Percentiles rank a stretch among this genome's conserved stretches.
These are phyloP conservation scores for Magallana nippona DNA, from an alignment of 2,888 invertebrate species.

Conservation along the genomic window DNA sequence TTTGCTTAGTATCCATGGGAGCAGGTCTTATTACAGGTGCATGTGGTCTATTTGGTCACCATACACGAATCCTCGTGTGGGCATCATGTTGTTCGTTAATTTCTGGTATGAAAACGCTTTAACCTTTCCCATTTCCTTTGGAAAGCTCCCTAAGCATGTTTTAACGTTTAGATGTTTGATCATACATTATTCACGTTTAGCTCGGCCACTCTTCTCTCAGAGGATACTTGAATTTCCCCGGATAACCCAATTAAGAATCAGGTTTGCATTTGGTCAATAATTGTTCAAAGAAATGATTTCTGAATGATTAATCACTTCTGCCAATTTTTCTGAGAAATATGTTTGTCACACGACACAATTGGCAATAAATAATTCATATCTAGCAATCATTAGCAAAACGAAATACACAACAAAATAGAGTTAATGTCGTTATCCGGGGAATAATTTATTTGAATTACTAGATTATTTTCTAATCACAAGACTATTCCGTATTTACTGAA, in stretches of 20 bases:
- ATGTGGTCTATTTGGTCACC: conserved; percentile 54
- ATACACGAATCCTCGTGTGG: conserved; percentile 50
- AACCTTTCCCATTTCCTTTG: conserved; percentile 3
- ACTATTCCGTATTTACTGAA: no score
- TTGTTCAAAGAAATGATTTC: conserved; percentile 19
- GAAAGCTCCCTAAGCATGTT: conserved; percentile 10
- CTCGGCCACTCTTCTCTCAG: not conserved
- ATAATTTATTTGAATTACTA: not conserved
- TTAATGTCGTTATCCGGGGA: not conserved
- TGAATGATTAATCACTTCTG: conserved; percentile 27
- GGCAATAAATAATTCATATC: conserved; percentile 11
- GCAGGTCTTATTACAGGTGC: conserved; percentile 55
- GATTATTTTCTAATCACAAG: no score
- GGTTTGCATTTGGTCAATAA: conserved; percentile 25
- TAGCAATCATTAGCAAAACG: not conserved
- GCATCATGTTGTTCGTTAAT: conserved; percentile 59
- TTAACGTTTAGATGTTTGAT: conserved; percentile 4
- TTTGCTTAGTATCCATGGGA: conserved; percentile 59
- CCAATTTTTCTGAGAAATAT: conserved; percentile 21
- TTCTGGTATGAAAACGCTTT: conserved; percentile 55
- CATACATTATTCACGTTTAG: conserved; percentile 28
- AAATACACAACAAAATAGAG: conserved; percentile 2
- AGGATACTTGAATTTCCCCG: conserved; percentile 22
- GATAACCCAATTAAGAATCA: conserved; percentile 25
- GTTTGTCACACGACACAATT: conserved; percentile 10